These are phyloP conservation scores for Zosterops lateralis DNA, from an alignment of 2,113 vertebrate genomes.

Conservation along the genomic window DNA sequence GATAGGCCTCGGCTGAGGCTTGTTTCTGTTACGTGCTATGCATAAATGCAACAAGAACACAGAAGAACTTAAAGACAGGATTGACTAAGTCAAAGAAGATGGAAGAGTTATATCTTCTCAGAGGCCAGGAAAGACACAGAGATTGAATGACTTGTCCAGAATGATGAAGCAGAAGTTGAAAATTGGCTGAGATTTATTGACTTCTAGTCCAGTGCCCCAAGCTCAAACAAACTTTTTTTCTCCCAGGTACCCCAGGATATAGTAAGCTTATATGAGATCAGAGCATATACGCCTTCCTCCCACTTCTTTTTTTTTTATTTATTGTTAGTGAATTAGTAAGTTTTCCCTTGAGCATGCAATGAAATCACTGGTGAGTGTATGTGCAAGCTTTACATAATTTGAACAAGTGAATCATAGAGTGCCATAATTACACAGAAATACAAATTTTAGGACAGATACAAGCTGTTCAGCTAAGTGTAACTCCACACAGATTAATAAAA, in stretches of 20 bases:
- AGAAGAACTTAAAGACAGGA: not conserved
- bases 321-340: not conserved
- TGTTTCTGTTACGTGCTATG: not conserved
- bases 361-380: not conserved
- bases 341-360: not conserved
- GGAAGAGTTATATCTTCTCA: not conserved
- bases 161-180: slow-evolving; percentile 10
- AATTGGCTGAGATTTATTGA: not conserved
- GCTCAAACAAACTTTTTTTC: not conserved
- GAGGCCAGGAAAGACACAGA: not conserved
- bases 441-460: not conserved
- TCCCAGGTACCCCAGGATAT: not conserved
- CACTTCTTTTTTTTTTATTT: not conserved
- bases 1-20: not conserved
- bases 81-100: not conserved
- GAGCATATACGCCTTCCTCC: not conserved
- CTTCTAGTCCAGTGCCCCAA: not conserved
- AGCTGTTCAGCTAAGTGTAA: slow-evolving; percentile 6
- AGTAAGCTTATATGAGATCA: not conserved
- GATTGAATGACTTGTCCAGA: slow-evolving; percentile 1
- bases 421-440: not conserved
- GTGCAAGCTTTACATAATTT: not conserved
- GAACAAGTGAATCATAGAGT: not conserved
- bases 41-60: not conserved
- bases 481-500: slow-evolving; percentile 4